Evolutionary conservation across 2,113 vertebrate species (phyloP), one percentile per base, ranked within the genome.

Genomic region (Zosterops lateralis): DNA sequence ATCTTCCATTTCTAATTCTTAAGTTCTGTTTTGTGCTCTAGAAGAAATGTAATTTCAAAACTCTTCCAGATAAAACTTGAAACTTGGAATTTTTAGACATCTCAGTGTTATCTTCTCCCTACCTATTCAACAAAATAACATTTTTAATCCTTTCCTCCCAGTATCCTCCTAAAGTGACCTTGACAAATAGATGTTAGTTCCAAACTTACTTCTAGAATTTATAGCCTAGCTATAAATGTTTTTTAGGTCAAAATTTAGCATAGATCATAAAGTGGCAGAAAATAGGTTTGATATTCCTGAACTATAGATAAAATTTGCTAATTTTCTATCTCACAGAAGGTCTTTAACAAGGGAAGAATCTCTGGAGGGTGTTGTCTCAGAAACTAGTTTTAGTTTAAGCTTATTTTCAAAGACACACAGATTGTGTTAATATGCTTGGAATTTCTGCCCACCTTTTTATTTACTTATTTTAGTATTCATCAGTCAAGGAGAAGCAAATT

Each of bases 161-260:
- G 16, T 62, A 34, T 66, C 29, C 26, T 90, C 10, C 18, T 65
- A 22, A 96, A 87, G 56, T 77, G 67, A 26, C 38, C 57, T 84
- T 6, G 60, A 48, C 72, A 83, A 95, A 60, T 62, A 90, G 53
- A 73, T 84, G 47, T 80, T 56, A 62, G 61, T 89, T 96, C 86
- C 56, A 84, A 84, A 64, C 26, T 56, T 66, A 48, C 21, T 72
- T 91, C 31, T 90, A 50, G 36, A 91, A 81, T 93, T 95, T 95
- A 61, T 56, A 87, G 68, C 5, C 3, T 68, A 91, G 25, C 36
- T 92, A 56, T 93, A 53, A 97, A 95, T 84, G 36, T 85, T 18
- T 44, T 67, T 67, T 85, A 65, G 28, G 29, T 62, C 48, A 83
- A 91, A 90, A 87, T 92, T 94, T 73, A 95, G 15, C n/a, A 64